Conservation (phyloP, 92 coral and sea anemone species). For the Palythoa caribaeorum region DNA sequence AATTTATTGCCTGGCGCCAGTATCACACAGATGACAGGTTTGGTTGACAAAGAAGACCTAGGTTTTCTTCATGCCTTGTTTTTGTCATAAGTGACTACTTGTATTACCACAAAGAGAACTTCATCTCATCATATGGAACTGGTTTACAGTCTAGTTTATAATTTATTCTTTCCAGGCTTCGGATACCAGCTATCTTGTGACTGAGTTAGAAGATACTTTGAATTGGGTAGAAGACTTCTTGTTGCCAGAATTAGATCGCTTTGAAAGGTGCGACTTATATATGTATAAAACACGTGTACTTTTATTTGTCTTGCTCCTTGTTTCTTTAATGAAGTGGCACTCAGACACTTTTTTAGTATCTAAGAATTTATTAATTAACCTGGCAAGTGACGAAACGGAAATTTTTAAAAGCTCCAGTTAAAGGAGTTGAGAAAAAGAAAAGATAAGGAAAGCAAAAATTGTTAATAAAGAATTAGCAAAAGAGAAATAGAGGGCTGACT, state of each 20-base stretch:
- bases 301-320: background rate
- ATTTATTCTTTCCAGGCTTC: constrained; percentile 15
- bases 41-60: background rate
- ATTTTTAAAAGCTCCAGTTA: too few relatives aligned
- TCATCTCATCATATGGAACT: background rate
- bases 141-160: too few relatives aligned
- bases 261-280: constrained; percentile 10
- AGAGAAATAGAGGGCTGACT: too few relatives aligned
- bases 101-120: background rate
- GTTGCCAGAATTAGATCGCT: constrained; percentile 66
- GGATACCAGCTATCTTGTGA: constrained; percentile 54
- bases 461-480: too few relatives aligned
- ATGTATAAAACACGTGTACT: background rate
- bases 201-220: constrained; percentile 65
- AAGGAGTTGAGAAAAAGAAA: too few relatives aligned
- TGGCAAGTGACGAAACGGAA: background rate
- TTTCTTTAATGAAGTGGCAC: too few relatives aligned
- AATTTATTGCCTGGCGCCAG: too few relatives aligned
- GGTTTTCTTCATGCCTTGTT: background rate
- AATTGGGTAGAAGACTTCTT: constrained; percentile 84
- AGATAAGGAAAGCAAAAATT: too few relatives aligned
- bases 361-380: background rate
- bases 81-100: background rate
- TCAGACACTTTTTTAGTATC: background rate
- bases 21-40: background rate